phyloP scores from a whole-genome alignment of 2,113 vertebrate species.

The Zapornia atra region DNA sequence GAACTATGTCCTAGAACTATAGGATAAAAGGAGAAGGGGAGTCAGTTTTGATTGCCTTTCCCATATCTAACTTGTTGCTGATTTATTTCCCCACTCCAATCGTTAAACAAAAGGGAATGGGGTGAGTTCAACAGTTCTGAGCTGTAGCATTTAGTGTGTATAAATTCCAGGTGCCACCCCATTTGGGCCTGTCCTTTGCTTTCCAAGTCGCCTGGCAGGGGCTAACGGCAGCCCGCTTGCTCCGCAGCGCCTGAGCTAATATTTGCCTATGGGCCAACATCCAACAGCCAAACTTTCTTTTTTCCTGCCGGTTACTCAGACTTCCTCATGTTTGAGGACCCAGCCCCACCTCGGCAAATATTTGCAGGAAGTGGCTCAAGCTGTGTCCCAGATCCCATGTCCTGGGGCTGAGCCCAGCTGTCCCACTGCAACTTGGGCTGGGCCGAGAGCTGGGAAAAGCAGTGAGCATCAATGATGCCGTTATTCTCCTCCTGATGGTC shows the following conservation, averaged over 20 bases:
- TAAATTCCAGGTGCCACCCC: neutral
- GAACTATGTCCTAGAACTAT: neutral
- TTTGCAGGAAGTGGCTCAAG: neutral
- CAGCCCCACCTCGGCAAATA: neutral
- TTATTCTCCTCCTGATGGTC: neutral
- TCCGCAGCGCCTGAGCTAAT: neutral
- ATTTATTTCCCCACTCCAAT: neutral
- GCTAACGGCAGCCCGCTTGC: rapidly evolving
- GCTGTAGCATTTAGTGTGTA: neutral
- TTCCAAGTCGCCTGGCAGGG: rapidly evolving
- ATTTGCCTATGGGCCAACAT: neutral
- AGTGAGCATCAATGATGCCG: neutral
- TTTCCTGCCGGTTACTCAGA: neutral
- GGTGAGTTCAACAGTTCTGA: neutral
- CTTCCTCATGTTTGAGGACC: neutral
- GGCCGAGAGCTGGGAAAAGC: neutral
- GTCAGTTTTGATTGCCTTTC: neutral
- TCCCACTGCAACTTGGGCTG: neutral
- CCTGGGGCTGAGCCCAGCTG: neutral
- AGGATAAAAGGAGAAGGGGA: neutral
- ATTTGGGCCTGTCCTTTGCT: neutral
- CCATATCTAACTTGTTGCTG: rapidly evolving
- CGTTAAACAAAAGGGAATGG: neutral
- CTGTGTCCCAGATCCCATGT: neutral
- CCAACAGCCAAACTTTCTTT: neutral